Conservation (phyloP, 2,113 vertebrate species). For the Cyprinodon brontotheroides region DNA sequence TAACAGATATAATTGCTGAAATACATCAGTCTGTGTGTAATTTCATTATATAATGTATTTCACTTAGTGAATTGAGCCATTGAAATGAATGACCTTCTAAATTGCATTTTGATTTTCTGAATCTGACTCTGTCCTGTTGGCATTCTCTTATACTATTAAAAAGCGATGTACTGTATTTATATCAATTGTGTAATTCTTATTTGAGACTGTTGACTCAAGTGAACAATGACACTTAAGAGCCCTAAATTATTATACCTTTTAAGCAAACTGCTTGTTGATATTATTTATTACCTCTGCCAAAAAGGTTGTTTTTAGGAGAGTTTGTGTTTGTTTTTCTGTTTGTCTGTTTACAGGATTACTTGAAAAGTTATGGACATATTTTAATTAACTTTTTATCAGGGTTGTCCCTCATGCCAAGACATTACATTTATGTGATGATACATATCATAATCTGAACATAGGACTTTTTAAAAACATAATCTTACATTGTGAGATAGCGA, state of each 20-base stretch:
- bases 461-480: too few relatives aligned
- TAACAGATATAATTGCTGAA: background rate
- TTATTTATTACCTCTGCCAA: background rate
- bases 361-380: too few relatives aligned
- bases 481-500: too few relatives aligned
- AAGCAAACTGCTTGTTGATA: background rate
- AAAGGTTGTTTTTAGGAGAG: too few relatives aligned
- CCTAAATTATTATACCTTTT: background rate
- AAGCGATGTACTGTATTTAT: background rate
- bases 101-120: background rate
- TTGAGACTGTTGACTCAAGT: background rate
- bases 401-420: too few relatives aligned
- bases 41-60: background rate
- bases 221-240: background rate
- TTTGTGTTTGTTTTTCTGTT: too few relatives aligned
- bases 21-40: background rate
- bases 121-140: background rate
- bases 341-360: too few relatives aligned
- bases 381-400: too few relatives aligned
- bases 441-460: too few relatives aligned
- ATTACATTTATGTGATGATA: too few relatives aligned
- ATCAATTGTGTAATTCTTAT: background rate
- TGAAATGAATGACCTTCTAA: background rate
- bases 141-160: background rate
- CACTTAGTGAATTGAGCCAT: background rate